Evolutionary conservation across 1,140 invertebrate species (phyloP).

Genomic region (Lordiphosa stackelbergi): DNA sequence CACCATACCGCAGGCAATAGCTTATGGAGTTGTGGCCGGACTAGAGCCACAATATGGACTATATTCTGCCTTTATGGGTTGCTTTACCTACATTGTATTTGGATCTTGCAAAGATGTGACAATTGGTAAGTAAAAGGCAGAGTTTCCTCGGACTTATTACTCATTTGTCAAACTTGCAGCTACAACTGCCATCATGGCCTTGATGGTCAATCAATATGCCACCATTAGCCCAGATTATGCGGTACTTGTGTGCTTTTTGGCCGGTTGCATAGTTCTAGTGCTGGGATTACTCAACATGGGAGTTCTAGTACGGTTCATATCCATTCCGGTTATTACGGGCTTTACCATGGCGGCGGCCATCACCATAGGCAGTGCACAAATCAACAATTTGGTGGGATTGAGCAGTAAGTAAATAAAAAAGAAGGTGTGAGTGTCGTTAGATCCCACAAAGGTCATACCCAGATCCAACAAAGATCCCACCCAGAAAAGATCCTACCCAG

Average conservation of each 20-base stretch:
- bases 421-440: too few species aligned
- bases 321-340: slow-evolving; percentile 91
- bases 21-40: slow-evolving; percentile 89
- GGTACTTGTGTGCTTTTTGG: slow-evolving; percentile 87
- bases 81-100: slow-evolving; percentile 90
- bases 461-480: too few species aligned
- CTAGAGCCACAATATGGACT: slow-evolving; percentile 79
- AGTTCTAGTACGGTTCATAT: slow-evolving; percentile 93
- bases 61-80: slow-evolving; percentile 91
- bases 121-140: slow-evolving; percentile 77
- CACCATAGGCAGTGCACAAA: slow-evolving; percentile 89
- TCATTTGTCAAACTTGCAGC: slow-evolving; percentile 71
- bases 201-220: slow-evolving; percentile 86
- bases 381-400: slow-evolving; percentile 88
- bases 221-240: slow-evolving; percentile 84
- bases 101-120: slow-evolving; percentile 93
- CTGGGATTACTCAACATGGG: slow-evolving; percentile 90
- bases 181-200: slow-evolving; percentile 88
- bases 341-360: slow-evolving; percentile 94
- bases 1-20: slow-evolving; percentile 91
- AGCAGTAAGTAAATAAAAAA: slow-evolving; percentile 59
- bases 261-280: slow-evolving; percentile 85
- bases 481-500: too few species aligned
- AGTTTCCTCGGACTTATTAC: too few species aligned
- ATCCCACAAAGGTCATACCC: too few species aligned